A percentile compares a stretch with the other conserved stretches of the same genome.
phyloP scores from a whole-genome alignment of 2,888 invertebrate genomes.

The Caenorhabditis japonica region DNA sequence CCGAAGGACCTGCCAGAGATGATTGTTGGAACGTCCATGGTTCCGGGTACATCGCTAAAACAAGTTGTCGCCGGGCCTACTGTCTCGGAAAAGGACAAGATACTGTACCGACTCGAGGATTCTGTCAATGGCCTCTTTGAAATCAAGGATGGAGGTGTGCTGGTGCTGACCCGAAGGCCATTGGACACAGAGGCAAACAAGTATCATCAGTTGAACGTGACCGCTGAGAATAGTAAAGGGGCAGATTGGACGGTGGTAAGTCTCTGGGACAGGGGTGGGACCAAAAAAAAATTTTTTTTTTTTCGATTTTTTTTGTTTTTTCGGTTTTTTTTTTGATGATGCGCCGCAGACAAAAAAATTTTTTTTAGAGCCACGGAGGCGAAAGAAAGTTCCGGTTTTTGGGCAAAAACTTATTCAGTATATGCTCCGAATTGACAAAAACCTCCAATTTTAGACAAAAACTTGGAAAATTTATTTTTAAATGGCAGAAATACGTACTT shows the following conservation, averaged over 20 bases:
- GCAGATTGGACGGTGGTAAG: constrained; percentile 56
- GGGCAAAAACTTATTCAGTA: too few relatives aligned
- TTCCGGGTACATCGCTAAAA: constrained; percentile 20
- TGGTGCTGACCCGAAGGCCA: constrained; percentile 62
- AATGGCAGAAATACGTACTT: too few relatives aligned
- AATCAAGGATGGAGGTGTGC: constrained; percentile 58
- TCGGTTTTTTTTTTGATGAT: too few relatives aligned
- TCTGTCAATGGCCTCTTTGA: constrained; percentile 17
- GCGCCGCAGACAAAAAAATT: too few relatives aligned
- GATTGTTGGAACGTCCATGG: constrained; percentile 20
- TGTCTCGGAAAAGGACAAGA: constrained; percentile 13
- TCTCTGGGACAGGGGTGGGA: too few relatives aligned
- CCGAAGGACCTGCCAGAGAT: constrained; percentile 9
- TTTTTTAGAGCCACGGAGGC: too few relatives aligned
- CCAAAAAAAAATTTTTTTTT: too few relatives aligned
- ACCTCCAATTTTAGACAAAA: too few relatives aligned
- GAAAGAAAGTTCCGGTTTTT: too few relatives aligned
- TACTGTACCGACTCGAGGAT: constrained; percentile 31
- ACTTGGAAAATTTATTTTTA: too few relatives aligned
- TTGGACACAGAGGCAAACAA: constrained; percentile 57
- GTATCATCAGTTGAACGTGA: constrained; percentile 64
- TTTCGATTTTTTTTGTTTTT: too few relatives aligned
- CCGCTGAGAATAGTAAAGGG: constrained; percentile 63
- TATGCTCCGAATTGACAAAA: too few relatives aligned
- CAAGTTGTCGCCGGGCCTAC: constrained; percentile 42